These are phyloP conservation scores for Parelbella ahira DNA, from an alignment of 2,888 invertebrate species.

Conservation along the genomic window DNA sequence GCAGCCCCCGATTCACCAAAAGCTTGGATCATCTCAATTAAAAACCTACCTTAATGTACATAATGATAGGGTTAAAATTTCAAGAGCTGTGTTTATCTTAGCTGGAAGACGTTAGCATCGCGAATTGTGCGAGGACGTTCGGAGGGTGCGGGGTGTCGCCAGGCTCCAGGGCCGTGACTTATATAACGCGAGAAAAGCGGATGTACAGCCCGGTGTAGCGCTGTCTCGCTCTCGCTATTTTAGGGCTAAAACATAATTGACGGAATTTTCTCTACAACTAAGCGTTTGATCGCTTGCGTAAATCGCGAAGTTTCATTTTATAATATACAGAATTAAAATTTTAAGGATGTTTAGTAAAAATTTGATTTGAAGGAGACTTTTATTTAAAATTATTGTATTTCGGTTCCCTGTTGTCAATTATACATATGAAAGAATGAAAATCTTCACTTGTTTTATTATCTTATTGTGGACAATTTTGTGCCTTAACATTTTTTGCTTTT, in stretches of 20 bases:
- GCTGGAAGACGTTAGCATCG: conserved; percentile 27
- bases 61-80: conserved; percentile 1
- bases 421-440: too few relatives aligned
- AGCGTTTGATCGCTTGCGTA: too few relatives aligned
- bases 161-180: conserved; percentile 76
- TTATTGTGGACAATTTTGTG: too few relatives aligned
- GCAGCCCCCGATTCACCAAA: conserved; percentile 24
- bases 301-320: too few relatives aligned
- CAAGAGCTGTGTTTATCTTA: conserved; percentile 11
- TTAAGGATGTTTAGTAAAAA: too few relatives aligned
- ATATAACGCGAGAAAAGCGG: conserved; percentile 76
- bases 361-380: too few relatives aligned
- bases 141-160: conserved; percentile 36
- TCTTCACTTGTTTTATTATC: too few relatives aligned
- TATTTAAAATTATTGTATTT: too few relatives aligned
- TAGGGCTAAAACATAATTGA: conserved; percentile 36
- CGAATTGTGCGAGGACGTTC: conserved; percentile 24
- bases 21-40: not conserved
- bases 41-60: conserved; percentile 1
- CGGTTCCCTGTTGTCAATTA: too few relatives aligned
- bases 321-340: too few relatives aligned
- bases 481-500: too few relatives aligned
- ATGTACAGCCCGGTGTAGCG: conserved; percentile 56
- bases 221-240: conserved; percentile 58
- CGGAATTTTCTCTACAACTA: conserved; percentile 43